Evolutionary conservation across 2,113 vertebrate species (phyloP).

Genomic region (Neogobius melanostomus): DNA sequence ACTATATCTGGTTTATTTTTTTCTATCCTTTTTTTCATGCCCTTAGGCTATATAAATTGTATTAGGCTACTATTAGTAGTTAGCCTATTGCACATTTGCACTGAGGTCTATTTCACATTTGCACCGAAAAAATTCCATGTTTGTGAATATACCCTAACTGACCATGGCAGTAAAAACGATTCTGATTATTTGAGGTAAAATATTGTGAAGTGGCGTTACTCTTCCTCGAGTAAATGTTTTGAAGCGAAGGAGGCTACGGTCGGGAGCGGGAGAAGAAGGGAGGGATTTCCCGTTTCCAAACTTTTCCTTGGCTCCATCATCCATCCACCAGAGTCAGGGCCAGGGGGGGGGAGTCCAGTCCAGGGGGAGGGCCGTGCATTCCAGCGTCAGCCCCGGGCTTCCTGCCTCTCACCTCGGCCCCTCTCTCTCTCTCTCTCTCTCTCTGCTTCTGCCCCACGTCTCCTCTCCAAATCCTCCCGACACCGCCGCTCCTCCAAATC

Average conservation of each 20-base stretch:
- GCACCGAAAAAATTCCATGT: too few relatives aligned
- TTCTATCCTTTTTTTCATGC: too few relatives aligned
- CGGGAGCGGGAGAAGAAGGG: background rate
- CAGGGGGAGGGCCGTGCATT: slow-evolving; percentile 1
- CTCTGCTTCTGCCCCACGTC: background rate
- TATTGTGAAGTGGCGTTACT: too few relatives aligned
- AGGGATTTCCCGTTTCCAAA: background rate
- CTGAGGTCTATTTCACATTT: too few relatives aligned
- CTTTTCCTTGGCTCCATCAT: background rate
- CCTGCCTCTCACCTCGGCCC: slow-evolving; percentile 4
- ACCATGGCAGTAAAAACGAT: too few relatives aligned
- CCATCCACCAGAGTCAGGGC: too few relatives aligned
- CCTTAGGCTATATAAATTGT: too few relatives aligned
- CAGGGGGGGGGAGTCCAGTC: background rate
- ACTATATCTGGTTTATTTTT: too few relatives aligned
- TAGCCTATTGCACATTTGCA: too few relatives aligned
- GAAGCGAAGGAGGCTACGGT: background rate
- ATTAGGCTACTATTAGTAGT: too few relatives aligned
- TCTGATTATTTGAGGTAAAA: background rate
- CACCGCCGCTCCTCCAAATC: background rate
- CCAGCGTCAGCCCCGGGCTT: slow-evolving; percentile 6
- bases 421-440: background rate
- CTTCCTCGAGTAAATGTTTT: too few relatives aligned
- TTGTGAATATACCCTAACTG: too few relatives aligned
- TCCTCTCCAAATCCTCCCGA: background rate